These are phyloP conservation scores for Phocides pigmalion DNA, from an alignment of 1,140 invertebrate species.

Conservation along the genomic window DNA sequence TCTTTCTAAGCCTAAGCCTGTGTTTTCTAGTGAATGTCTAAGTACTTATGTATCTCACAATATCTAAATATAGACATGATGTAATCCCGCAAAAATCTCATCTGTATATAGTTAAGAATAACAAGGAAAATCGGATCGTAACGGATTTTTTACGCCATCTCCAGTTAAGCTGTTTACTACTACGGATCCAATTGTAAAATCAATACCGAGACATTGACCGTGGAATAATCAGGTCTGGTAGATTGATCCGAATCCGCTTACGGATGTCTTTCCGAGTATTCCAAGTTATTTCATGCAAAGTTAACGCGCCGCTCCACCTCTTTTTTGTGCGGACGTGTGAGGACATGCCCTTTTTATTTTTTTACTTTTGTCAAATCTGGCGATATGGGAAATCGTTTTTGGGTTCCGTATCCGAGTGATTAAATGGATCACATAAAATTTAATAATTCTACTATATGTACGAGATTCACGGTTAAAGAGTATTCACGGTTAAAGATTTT, in stretches of 20 bases:
- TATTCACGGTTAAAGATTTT: too few species aligned
- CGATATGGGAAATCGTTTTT: conserved; percentile 1
- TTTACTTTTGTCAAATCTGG: conserved; percentile 17
- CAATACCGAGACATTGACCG: conserved; percentile 28
- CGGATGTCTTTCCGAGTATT: conserved; percentile 28
- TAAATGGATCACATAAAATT: too few species aligned
- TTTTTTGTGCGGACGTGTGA: conserved; percentile 39
- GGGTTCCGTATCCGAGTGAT: too few species aligned
- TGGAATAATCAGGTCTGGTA: conserved; percentile 5
- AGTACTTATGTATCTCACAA: background rate
- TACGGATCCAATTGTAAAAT: conserved; percentile 29
- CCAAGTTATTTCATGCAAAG: conserved; percentile 61
- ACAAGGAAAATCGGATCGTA: conserved; percentile 23
- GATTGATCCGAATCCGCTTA: background rate
- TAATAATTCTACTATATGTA: too few species aligned
- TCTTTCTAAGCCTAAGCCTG: too few species aligned
- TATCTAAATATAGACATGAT: conserved; percentile 14
- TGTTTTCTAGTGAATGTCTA: too few species aligned
- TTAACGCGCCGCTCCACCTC: conserved; percentile 40
- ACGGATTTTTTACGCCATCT: conserved; percentile 30
- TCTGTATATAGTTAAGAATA: conserved; percentile 7
- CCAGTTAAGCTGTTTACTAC: conserved; percentile 31
- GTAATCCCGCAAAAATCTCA: conserved; percentile 13
- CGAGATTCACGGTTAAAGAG: too few species aligned
- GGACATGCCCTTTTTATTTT: conserved; percentile 40